Evolutionary conservation across 2,888 invertebrate genomes (phyloP).

Genomic region (Ditylenchus weischeri): DNA sequence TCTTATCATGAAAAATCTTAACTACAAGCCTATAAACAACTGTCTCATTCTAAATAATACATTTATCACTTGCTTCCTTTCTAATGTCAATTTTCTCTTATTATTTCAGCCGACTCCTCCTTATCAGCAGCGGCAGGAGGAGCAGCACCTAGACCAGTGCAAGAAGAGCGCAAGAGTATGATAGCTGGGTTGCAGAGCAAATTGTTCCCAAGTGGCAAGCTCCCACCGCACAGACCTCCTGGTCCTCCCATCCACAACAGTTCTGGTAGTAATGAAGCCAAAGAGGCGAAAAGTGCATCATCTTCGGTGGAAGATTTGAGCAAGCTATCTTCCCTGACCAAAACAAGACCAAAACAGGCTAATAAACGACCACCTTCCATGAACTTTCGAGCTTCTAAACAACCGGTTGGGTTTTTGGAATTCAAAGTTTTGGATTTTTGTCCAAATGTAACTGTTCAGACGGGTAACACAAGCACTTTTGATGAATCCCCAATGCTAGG

Average conservation of each 20-base stretch:
- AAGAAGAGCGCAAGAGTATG: slow-evolving; percentile 33
- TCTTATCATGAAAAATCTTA: too few relatives aligned
- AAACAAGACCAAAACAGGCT: slow-evolving; percentile 43
- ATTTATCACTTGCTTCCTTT: too few relatives aligned
- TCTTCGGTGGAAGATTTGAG: slow-evolving; percentile 10
- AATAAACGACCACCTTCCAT: slow-evolving; percentile 56
- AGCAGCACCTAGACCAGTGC: slow-evolving; percentile 1
- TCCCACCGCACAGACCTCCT: slow-evolving; percentile 26
- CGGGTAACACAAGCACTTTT: background rate
- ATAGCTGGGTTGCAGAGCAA: slow-evolving; percentile 32
- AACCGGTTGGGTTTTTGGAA: background rate
- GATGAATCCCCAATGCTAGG: background rate
- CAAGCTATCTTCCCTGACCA: slow-evolving; percentile 27
- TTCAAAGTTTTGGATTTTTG: too few relatives aligned
- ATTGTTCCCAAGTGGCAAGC: slow-evolving; percentile 31
- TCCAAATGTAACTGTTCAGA: background rate
- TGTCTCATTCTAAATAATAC: too few relatives aligned
- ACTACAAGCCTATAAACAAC: too few relatives aligned
- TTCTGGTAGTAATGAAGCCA: background rate
- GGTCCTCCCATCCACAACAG: background rate
- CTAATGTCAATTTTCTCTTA: background rate
- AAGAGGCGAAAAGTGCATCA: slow-evolving; percentile 4
- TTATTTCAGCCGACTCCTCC: background rate
- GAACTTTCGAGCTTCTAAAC: slow-evolving; percentile 7
- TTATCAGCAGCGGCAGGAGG: background rate